Percentiles rank a stretch among this genome's conserved stretches.
Conservation (phyloP, 2,113 vertebrate species). For the Panthera uncia region DNA sequence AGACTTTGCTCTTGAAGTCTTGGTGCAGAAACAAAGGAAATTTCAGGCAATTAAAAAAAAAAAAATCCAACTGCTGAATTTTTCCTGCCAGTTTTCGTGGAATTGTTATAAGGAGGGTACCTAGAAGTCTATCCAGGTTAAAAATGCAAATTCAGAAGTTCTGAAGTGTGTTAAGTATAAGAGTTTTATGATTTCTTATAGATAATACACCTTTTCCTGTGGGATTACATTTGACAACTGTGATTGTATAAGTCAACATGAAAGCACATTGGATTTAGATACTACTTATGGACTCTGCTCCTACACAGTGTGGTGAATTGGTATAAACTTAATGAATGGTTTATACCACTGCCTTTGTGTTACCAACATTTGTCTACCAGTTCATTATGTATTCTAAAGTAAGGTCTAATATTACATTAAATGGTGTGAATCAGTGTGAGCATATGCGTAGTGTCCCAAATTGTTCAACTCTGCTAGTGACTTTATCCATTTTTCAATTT, state of each 20-base stretch:
- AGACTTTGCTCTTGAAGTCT: neutral
- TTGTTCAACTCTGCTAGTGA: neutral
- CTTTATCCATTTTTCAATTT: neutral
- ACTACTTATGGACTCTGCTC: neutral
- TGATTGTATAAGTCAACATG: neutral
- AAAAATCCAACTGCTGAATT: neutral
- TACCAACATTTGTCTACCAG: neutral
- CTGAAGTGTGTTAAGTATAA: neutral
- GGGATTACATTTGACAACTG: slow-evolving; percentile 3
- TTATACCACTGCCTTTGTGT: neutral
- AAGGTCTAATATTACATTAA: neutral
- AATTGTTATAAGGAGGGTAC: neutral
- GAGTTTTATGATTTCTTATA: neutral
- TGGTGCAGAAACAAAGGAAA: neutral
- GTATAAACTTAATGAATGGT: neutral
- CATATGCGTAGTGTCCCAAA: neutral
- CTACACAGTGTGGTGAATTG: neutral
- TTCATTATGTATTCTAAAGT: neutral
- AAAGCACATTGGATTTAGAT: slow-evolving; percentile 34
- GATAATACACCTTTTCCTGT: neutral
- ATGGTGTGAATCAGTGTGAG: neutral
- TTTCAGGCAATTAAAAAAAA: neutral
- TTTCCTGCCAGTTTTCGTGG: neutral
- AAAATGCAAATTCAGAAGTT: slow-evolving; percentile 27
- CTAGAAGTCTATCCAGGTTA: neutral